A percentile compares a stretch with the other conserved stretches of the same genome.
Conservation (phyloP, 1,140 invertebrate species). For the Drosophila santomea region DNA sequence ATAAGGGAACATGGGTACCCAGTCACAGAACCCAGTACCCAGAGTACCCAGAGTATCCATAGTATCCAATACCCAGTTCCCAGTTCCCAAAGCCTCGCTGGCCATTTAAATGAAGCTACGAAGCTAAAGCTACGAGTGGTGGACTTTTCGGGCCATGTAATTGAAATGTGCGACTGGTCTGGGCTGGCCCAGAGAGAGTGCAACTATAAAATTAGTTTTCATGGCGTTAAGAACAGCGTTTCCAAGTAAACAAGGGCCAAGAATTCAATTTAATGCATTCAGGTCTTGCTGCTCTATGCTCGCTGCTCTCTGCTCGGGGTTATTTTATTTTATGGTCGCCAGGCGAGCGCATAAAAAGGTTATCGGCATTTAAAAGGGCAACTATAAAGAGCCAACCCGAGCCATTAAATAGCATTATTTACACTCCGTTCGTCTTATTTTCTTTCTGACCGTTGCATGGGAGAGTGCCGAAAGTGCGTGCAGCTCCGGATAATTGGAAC, state of each 20-base stretch:
- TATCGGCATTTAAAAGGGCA: constrained; percentile 80
- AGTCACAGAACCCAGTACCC: not conserved
- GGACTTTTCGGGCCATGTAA: constrained; percentile 50
- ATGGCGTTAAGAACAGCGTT: constrained; percentile 80
- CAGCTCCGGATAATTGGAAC: constrained; percentile 76
- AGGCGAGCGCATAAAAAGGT: constrained; percentile 73
- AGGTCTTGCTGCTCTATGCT: constrained; percentile 18
- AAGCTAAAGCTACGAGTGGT: not conserved
- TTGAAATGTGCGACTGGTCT: constrained; percentile 62
- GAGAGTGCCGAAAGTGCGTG: constrained; percentile 66
- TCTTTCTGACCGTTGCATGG: constrained; percentile 15
- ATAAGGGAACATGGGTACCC: constrained; percentile 33
- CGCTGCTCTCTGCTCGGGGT: constrained; percentile 28
- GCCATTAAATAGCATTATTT: constrained; percentile 78
- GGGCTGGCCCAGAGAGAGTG: constrained; percentile 39
- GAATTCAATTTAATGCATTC: constrained; percentile 81
- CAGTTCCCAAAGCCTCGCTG: constrained; percentile 33
- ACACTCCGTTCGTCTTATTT: constrained; percentile 17
- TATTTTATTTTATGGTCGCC: constrained; percentile 67
- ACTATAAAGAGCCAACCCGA: constrained; percentile 50
- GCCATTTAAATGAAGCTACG: constrained; percentile 73
- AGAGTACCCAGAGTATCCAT: not conserved
- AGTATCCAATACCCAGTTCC: not conserved
- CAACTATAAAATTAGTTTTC: constrained; percentile 81
- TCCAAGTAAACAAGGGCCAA: constrained; percentile 37